Percentiles rank a stretch among this genome's conserved stretches.
Conservation (phyloP, 1,140 invertebrate genomes). For the Zaprionus gabonicus region DNA sequence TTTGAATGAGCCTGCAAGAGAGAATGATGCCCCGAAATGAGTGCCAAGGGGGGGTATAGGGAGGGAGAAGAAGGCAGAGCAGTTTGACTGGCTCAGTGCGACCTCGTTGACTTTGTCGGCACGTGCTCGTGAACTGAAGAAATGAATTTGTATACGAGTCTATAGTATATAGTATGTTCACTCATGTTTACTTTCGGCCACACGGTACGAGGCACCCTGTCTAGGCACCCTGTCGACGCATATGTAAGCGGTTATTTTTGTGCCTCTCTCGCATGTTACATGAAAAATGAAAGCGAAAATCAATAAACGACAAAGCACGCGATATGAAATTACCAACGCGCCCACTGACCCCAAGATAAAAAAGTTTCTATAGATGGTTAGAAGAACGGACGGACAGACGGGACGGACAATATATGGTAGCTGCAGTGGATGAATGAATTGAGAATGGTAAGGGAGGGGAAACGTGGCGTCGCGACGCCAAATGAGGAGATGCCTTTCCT, state of each 20-base stretch:
- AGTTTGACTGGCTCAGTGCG: conserved; percentile 15
- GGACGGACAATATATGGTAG: background rate
- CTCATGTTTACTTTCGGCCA: conserved; percentile 42
- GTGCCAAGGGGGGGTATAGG: background rate
- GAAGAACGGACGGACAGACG: background rate
- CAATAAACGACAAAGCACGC: conserved; percentile 71
- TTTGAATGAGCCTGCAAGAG: conserved; percentile 49
- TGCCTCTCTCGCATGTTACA: conserved; percentile 65
- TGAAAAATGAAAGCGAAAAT: conserved; percentile 83
- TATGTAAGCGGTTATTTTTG: conserved; percentile 64
- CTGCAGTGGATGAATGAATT: background rate
- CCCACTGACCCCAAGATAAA: conserved; percentile 40
- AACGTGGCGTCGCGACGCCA: conserved; percentile 9
- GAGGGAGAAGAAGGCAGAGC: background rate
- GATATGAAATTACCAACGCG: conserved; percentile 56
- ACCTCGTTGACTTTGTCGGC: conserved; percentile 78
- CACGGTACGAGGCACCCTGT: background rate
- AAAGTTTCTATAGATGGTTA: conserved; percentile 6
- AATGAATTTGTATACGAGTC: conserved; percentile 17
- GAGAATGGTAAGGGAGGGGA: background rate
- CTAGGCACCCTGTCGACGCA: conserved; percentile 16
- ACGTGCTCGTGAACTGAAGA: conserved; percentile 55
- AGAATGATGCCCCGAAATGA: conserved; percentile 43
- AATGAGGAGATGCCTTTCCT: conserved; percentile 15
- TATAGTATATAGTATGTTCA: conserved; percentile 10